Evolutionary conservation across 1,140 invertebrate species (phyloP).

Genomic region (Helicoverpa zea): DNA sequence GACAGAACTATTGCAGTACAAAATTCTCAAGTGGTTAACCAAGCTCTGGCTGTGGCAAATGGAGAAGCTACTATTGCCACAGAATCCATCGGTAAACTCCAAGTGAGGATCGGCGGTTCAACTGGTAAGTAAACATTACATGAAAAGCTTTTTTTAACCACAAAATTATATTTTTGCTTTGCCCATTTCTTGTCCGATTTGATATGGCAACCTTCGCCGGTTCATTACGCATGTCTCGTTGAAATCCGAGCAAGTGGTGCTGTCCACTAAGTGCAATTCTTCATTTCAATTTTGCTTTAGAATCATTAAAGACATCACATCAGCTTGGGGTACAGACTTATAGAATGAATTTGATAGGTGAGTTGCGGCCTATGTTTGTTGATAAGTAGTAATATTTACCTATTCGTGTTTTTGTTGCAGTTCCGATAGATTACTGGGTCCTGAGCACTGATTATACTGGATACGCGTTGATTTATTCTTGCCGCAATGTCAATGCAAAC

Average conservation of each 20-base stretch:
- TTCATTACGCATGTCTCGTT: too few relatives aligned
- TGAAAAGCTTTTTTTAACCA: too few relatives aligned
- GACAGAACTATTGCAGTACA: neutral
- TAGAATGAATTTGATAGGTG: too few relatives aligned
- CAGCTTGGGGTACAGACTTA: too few relatives aligned
- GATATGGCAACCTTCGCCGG: too few relatives aligned
- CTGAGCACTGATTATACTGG: constrained; percentile 64
- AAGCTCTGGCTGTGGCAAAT: constrained; percentile 31
- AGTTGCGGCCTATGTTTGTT: neutral
- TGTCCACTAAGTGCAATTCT: too few relatives aligned
- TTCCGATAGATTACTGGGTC: constrained; percentile 59
- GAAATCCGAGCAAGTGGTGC: too few relatives aligned
- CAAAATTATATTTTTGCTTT: too few relatives aligned
- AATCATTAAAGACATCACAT: too few relatives aligned
- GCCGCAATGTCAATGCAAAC: constrained; percentile 60
- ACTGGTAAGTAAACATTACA: constrained; percentile 59
- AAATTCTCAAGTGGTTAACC: neutral
- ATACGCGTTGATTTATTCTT: constrained; percentile 69
- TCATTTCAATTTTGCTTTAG: too few relatives aligned
- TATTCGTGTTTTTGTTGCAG: neutral
- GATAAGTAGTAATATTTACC: neutral
- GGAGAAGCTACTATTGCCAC: constrained; percentile 63
- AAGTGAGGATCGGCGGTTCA: constrained; percentile 72
- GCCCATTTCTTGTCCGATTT: too few relatives aligned
- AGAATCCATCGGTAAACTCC: constrained; percentile 66